These are phyloP conservation scores for Antigone vipio DNA, from an alignment of 2,113 vertebrate species.

Conservation along the genomic window DNA sequence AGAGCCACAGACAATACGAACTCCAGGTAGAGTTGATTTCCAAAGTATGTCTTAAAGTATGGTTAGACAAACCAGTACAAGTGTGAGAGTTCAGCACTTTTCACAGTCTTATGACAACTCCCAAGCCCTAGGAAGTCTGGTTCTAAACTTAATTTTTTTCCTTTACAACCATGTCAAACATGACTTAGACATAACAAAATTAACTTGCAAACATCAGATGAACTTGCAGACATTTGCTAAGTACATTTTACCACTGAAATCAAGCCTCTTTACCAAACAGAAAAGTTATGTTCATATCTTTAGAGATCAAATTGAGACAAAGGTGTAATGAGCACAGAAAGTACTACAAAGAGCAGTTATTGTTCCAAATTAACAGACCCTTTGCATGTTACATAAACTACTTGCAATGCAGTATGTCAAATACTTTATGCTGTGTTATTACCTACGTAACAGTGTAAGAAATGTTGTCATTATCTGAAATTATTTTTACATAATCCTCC, in stretches of 20 bases:
- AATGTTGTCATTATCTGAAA: background rate
- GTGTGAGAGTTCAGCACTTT: background rate
- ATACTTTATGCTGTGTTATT: background rate
- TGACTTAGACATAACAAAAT: background rate
- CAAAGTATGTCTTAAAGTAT: background rate
- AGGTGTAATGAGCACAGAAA: background rate
- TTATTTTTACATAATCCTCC: background rate
- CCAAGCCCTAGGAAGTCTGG: background rate
- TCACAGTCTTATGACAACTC: background rate
- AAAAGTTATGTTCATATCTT: background rate
- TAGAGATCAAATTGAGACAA: background rate
- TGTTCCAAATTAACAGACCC: background rate
- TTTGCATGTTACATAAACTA: background rate
- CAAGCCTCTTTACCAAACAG: background rate
- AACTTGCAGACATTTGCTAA: background rate
- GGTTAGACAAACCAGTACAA: background rate
- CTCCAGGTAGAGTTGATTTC: background rate
- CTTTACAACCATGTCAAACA: background rate
- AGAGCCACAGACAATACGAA: background rate
- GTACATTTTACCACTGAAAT: background rate
- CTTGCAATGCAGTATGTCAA: background rate
- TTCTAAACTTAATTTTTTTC: background rate
- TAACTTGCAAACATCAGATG: background rate
- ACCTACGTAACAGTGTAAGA: background rate
- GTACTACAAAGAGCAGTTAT: background rate